Percentiles rank a stretch among this genome's conserved stretches.
phyloP scores from a whole-genome alignment of 2,888 invertebrate genomes.

The Theodoxus fluviatilis region DNA sequence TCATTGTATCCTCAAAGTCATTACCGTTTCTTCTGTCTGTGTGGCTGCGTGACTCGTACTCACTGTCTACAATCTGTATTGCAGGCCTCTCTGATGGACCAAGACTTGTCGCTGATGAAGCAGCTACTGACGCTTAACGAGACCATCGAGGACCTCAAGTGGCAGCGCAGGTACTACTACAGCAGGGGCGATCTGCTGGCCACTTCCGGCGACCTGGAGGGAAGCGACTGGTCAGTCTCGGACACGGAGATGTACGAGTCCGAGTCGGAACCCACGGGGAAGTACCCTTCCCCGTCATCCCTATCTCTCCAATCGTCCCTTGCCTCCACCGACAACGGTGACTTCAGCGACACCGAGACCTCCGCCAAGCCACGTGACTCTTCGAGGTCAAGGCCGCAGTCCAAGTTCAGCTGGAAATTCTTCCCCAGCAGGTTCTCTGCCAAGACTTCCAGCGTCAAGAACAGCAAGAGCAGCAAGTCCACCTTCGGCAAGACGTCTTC shows the following conservation, averaged over 20 bases:
- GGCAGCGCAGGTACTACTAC: conserved; percentile 46
- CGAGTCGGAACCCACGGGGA: conserved; percentile 39
- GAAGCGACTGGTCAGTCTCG: conserved; percentile 47
- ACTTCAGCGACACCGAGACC: too few species aligned
- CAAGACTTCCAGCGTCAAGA: conserved; percentile 7
- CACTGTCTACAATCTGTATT: conserved; percentile 30
- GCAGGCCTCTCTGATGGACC: conserved; percentile 59
- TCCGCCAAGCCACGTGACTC: neutral
- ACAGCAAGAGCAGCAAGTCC: neutral
- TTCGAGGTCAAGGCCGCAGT: neutral
- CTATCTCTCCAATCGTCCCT: too few species aligned
- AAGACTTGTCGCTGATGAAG: conserved; percentile 58
- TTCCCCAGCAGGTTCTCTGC: conserved; percentile 8
- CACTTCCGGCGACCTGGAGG: conserved; percentile 42
- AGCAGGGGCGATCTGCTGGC: conserved; percentile 44
- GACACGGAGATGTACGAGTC: conserved; percentile 51
- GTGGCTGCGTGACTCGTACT: too few species aligned
- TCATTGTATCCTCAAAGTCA: too few species aligned
- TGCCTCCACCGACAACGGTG: too few species aligned
- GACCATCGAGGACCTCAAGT: conserved; percentile 60
- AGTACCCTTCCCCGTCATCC: conserved; percentile 23
- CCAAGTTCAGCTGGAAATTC: neutral
- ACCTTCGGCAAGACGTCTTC: neutral
- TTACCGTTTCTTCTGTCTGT: too few species aligned
- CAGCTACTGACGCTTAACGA: conserved; percentile 60